Evolutionary conservation across 2,797 vertebrate genomes (phyloP).

Genomic region (Poecilia velifera): DNA sequence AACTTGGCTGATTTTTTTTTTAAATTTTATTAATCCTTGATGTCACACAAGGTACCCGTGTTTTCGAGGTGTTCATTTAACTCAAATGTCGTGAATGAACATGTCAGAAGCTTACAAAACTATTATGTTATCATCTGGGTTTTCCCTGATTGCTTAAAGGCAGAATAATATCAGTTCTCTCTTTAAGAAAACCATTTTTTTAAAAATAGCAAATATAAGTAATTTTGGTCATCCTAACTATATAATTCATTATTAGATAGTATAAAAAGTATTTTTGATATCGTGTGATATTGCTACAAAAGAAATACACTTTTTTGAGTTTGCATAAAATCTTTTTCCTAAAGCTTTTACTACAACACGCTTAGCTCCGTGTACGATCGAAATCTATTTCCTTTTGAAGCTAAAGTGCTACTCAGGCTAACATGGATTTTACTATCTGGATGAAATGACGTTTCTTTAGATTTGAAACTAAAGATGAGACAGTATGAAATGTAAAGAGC

Average conservation of each 20-base stretch:
- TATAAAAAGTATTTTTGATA: too few relatives aligned
- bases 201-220: too few relatives aligned
- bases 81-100: neutral
- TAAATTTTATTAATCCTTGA: neutral
- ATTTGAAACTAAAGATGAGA: conserved; percentile 19
- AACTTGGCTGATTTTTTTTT: neutral
- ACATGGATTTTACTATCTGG: conserved; percentile 28
- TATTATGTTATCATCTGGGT: neutral
- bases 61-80: neutral
- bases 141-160: neutral
- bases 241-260: too few relatives aligned
- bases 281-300: too few relatives aligned
- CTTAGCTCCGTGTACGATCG: neutral
- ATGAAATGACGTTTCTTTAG: conserved; percentile 49
- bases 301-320: too few relatives aligned
- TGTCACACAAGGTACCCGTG: neutral
- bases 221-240: too few relatives aligned
- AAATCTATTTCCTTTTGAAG: conserved; percentile 7
- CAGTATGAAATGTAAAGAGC: conserved; percentile 38
- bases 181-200: too few relatives aligned
- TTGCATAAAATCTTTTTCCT: neutral
- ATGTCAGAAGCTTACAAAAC: neutral
- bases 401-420: conserved; percentile 5
- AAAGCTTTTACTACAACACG: neutral
- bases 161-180: too few relatives aligned